A percentile compares a stretch with the other conserved stretches of the same genome.
phyloP scores from a whole-genome alignment of 2,888 invertebrate genomes.

The Eupithecia inturbata region DNA sequence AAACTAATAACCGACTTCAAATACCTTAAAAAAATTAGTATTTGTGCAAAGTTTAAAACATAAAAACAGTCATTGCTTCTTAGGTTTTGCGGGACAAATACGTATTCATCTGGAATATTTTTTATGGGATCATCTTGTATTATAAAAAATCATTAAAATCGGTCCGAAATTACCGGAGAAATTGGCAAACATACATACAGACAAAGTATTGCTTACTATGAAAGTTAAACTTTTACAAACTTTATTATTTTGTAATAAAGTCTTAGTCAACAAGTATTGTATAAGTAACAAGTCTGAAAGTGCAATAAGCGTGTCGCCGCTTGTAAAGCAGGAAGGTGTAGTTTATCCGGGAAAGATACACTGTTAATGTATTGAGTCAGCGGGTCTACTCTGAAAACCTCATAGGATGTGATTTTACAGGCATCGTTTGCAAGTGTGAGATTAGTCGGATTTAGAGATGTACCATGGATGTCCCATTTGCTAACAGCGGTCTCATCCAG shows the following conservation, averaged over 20 bases:
- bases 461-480: background rate
- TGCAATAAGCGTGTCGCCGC: slow-evolving; percentile 20
- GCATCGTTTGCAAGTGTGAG: background rate
- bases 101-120: no score
- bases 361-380: slow-evolving; percentile 37
- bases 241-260: background rate
- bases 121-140: no score
- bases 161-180: no score
- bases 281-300: background rate
- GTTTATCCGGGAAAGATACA: slow-evolving; percentile 39
- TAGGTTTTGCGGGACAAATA: no score
- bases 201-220: background rate
- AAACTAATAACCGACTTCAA: no score
- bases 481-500: background rate
- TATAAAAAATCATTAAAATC: no score
- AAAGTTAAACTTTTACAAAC: background rate
- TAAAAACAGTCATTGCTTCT: no score
- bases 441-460: no score
- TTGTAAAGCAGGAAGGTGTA: slow-evolving; percentile 40
- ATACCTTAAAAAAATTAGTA: no score
- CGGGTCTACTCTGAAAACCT: slow-evolving; percentile 32
- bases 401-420: background rate
- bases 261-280: background rate
- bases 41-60: no score
- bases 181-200: no score